Evolutionary conservation across 2,113 vertebrate species (phyloP).

Genomic region (Gallinago undulata): DNA sequence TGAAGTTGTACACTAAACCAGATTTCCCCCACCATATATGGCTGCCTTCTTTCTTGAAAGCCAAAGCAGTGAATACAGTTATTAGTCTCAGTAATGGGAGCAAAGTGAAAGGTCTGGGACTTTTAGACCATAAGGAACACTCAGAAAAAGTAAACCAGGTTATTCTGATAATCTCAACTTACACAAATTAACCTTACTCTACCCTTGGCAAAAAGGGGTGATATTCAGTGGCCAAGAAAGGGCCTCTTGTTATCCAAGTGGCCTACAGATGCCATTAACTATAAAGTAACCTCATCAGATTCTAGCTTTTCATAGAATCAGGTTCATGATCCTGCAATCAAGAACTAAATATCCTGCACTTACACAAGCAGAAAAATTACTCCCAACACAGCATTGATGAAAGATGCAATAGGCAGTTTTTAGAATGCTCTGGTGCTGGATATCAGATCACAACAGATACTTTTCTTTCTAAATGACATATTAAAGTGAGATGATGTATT

Average conservation of each 20-base stretch:
- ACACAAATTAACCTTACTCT: neutral
- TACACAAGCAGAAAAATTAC: neutral
- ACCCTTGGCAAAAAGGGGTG: neutral
- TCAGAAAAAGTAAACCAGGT: neutral
- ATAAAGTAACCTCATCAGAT: neutral
- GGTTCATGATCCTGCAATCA: neutral
- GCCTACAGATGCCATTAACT: neutral
- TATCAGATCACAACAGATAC: neutral
- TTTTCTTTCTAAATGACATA: neutral
- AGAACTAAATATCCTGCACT: neutral
- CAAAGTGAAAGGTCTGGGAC: neutral
- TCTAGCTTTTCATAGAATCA: neutral
- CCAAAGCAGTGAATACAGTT: neutral
- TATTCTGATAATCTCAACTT: neutral
- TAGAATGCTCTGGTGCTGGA: neutral
- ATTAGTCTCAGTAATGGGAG: neutral
- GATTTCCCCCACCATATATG: neutral
- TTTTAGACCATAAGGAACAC: neutral
- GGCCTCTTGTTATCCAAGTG: accelerated
- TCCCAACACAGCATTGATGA: neutral
- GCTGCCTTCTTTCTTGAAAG: neutral
- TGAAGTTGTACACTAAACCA: neutral
- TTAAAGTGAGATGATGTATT: neutral
- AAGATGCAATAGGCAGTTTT: neutral
- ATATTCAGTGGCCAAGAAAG: neutral